Evolutionary conservation across 2,797 vertebrate species (phyloP), one percentile per base, ranked within the genome.

Genomic region (Cossypha dichroa): DNA sequence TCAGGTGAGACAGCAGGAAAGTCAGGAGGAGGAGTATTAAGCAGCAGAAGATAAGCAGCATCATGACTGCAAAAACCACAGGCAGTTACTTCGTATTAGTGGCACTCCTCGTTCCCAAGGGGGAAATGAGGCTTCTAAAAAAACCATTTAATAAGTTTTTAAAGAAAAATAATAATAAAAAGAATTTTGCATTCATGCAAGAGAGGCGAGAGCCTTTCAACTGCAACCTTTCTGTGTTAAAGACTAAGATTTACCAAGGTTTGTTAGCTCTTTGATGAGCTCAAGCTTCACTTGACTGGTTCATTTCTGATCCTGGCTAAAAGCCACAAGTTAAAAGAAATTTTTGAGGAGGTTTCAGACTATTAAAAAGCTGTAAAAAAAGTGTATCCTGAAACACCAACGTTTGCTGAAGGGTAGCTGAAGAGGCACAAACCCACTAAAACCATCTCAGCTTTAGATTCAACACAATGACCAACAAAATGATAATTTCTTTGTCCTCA

Each of bases 381-480:
- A 85, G 23, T 1, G 3, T 19, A 45, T 43, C 5, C 5, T 2
- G 12, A 81, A 75, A n/a, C 2, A 4, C 21, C 51, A 81, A 29
- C 10, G 16, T 58, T 60, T 58, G 36, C 21, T 40, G 0, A 78
- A 31, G 19, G 3, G 20, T 7, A 68, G 21, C 12, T 43, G 33
- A 80, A 66, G 43, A 62, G 36, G 23, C 29, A 59, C 31, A 60
- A 80, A 76, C 13, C 40, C n/a, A 45, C 45, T 73, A 41, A 86
- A 82, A 26, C 6, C 41, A 17, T 4, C 22, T 31, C 2, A 0
- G 22, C 28, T 48, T 43, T 68, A 75, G 34, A 90, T 8, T 43
- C 18, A 56, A 15, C 0, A 2, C 33, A 41, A 23, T 1, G 7
- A 56, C 6, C 0, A 0, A 86, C 18, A 64, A 14, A 66, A 26